A percentile compares a stretch with the other conserved stretches of the same genome.
phyloP scores from a whole-genome alignment of 2,888 invertebrate species.

The Morinoia aosen region DNA sequence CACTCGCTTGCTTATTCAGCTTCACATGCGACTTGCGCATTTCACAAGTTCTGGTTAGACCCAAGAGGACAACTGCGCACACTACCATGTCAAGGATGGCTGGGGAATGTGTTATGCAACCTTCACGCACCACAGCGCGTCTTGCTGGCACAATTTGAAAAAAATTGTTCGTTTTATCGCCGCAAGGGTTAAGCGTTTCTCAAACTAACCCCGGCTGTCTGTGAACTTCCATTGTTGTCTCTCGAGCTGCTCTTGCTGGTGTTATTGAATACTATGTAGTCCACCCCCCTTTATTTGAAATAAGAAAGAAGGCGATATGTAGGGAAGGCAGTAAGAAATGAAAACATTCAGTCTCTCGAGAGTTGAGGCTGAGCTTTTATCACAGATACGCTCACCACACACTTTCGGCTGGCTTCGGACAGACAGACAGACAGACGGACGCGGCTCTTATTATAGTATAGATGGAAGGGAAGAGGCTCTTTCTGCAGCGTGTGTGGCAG shows the following conservation, averaged over 20 bases:
- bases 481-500: no score
- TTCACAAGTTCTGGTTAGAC: not conserved
- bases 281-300: no score
- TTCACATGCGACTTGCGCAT: not conserved
- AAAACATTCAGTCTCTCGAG: no score
- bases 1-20: no score
- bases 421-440: no score
- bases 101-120: not conserved
- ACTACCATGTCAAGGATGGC: not conserved
- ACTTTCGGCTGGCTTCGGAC: no score
- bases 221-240: not conserved
- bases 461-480: no score
- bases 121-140: not conserved
- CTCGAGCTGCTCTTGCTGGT: not conserved
- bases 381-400: no score
- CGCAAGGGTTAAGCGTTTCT: not conserved
- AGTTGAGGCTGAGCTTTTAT: no score
- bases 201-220: not conserved
- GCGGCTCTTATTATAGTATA: no score
- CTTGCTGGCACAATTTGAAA: not conserved
- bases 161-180: not conserved
- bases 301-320: no score
- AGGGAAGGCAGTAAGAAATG: no score
- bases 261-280: not conserved
- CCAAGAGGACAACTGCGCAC: not conserved